These are phyloP conservation scores for Lithobius niger DNA, from an alignment of 1,140 invertebrate genomes.

Conservation along the genomic window DNA sequence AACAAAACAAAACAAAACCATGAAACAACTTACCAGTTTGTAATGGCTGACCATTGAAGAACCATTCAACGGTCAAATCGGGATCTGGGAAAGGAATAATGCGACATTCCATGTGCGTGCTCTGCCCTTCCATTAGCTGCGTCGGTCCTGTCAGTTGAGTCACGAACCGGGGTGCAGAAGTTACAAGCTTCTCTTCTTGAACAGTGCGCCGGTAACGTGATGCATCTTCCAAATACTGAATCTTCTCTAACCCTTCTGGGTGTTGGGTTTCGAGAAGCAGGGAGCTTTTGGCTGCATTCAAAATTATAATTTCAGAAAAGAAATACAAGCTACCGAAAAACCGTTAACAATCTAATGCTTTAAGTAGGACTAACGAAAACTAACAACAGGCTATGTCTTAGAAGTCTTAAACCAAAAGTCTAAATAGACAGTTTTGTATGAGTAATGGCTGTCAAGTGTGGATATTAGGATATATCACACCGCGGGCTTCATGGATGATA, in stretches of 20 bases:
- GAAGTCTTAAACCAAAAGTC: too few relatives aligned
- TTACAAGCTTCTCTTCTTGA: slow-evolving; percentile 56
- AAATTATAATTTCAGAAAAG: slow-evolving; percentile 13
- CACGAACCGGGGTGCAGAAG: slow-evolving; percentile 68
- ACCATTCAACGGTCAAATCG: slow-evolving; percentile 25
- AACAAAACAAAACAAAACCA: too few relatives aligned
- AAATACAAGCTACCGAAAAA: too few relatives aligned
- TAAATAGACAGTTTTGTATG: too few relatives aligned
- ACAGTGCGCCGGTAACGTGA: slow-evolving; percentile 47
- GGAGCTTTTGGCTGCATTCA: slow-evolving; percentile 57
- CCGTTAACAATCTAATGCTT: too few relatives aligned
- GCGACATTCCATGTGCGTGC: slow-evolving; percentile 48
- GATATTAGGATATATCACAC: too few relatives aligned
- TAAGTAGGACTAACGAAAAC: too few relatives aligned
- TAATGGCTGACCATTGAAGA: slow-evolving; percentile 36
- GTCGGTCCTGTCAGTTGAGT: slow-evolving; percentile 71
- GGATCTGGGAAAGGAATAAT: slow-evolving; percentile 37
- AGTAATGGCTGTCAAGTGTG: too few relatives aligned
- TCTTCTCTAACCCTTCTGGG: slow-evolving; percentile 64
- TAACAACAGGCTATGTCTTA: too few relatives aligned
- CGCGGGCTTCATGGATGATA: too few relatives aligned
- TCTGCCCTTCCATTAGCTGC: slow-evolving; percentile 67
- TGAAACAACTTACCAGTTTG: slow-evolving; percentile 50
- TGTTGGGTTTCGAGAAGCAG: slow-evolving; percentile 78
- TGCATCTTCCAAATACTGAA: slow-evolving; percentile 71